Base-by-base conservation (phyloP, 2,797 vertebrate genomes). In the Enteromius unitaeniatus region DNA sequence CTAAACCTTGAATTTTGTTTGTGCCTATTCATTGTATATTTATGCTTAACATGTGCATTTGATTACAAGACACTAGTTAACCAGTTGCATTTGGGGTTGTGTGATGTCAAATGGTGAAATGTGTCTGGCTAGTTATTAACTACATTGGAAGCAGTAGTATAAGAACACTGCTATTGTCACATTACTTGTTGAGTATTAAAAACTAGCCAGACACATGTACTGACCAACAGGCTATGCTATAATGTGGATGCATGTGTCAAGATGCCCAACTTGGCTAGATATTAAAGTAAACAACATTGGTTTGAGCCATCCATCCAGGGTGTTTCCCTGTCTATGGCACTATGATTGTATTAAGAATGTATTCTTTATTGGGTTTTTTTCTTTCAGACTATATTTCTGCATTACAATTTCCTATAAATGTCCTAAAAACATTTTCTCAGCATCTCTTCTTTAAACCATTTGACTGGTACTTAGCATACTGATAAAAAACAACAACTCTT, bases 1-100 rank as follows among this genome's bases (percentile, higher is more conserved):
- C 62, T 51, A 67, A 31, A 58, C 6, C 45, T 73, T 34, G 51
- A 49, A 21, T n/a, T 87, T 87, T 65, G 68, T 77, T 62, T 3
- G 2, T 21, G 19, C 19, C 10, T 45, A 42, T 42, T 42, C 6
- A n/a, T 31, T 67, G 64, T 67, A 75, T 37, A 55, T 37, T 55
- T 3, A 75, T 34, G 17, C 26, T 28, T 64, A 64, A 31, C 26
- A 10, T 58, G 26, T 64, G 23, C 6, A 14, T 31, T 64, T 64
- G 60, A 26, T 64, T 31, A 72, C 45, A 47, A 47, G 23, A 49
- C 45, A 28, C 1, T 26, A 13, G 26, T 15, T 7, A 64, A 73
- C 45, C 69, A 49, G 5, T 28, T 23, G 23, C 40, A 23, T 45
- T 69, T 26, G 40, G 13, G 45, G 21, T 45, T 45, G 10, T 13